These are phyloP conservation scores for Patiria miniata DNA, from an alignment of 35 echinoderm and acorn worm species.

Conservation along the genomic window DNA sequence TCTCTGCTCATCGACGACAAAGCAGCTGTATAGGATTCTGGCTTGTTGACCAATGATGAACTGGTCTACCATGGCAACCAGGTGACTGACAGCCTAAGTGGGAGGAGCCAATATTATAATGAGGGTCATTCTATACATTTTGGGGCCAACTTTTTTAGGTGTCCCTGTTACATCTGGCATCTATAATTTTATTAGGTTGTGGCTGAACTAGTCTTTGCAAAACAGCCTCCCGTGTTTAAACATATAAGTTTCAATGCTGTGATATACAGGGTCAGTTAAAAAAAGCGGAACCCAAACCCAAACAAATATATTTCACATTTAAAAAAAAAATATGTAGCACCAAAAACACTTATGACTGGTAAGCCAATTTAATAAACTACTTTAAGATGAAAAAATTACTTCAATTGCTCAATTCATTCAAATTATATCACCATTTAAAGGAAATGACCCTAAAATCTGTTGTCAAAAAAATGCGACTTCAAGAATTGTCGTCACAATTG, in stretches of 20 bases:
- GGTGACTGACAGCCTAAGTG: slow-evolving; percentile 58
- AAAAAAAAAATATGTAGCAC: too few relatives aligned
- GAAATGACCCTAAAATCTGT: too few relatives aligned
- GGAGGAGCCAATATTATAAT: background rate
- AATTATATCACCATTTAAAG: too few relatives aligned
- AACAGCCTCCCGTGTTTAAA: background rate
- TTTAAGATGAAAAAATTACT: too few relatives aligned
- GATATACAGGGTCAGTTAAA: too few relatives aligned
- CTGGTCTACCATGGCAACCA: slow-evolving; percentile 75
- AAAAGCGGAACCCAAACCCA: too few relatives aligned
- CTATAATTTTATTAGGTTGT: background rate
- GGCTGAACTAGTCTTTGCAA: background rate
- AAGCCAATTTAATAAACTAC: too few relatives aligned
- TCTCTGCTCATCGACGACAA: slow-evolving; percentile 53
- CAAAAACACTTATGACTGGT: too few relatives aligned
- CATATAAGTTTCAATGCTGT: too few relatives aligned
- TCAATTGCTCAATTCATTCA: too few relatives aligned
- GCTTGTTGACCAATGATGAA: slow-evolving; percentile 71
- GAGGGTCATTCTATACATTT: background rate
- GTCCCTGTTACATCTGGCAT: background rate
- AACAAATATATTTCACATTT: too few relatives aligned
- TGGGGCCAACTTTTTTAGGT: background rate
- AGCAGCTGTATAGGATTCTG: slow-evolving; percentile 42
- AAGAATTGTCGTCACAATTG: too few relatives aligned
- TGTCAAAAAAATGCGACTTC: background rate